Evolutionary conservation across 1,140 invertebrate genomes (phyloP), one percentile per base, ranked within the genome.

Genomic region (Anastatus disparis): DNA sequence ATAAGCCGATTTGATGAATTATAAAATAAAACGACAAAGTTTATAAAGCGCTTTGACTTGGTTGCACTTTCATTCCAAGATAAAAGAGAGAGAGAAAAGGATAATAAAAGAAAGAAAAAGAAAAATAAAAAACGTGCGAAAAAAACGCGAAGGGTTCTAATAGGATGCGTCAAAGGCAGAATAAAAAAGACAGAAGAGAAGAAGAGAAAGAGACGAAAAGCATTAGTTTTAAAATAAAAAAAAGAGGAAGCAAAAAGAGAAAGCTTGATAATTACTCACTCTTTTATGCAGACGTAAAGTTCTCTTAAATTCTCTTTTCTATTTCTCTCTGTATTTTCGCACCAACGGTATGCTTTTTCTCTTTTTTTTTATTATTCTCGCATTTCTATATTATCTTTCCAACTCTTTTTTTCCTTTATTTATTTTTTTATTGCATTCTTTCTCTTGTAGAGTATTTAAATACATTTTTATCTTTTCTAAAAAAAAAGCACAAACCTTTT

Each of bases 221-320:
- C n/a, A n/a, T n/a, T n/a, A n/a, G n/a, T n/a, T n/a, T n/a, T n/a
- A n/a, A n/a, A n/a, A n/a, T n/a, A n/a, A 35, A 35, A 15, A 58
- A 56, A 58, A 26, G 20, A 58, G 15, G 35, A 40, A 12, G 20
- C 3, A 17, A 29, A 38, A 10, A 56, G 17, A 58, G 35, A 58
- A 58, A 58, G 22, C 20, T 24, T 42, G 35, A 24, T 58, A 58
- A 56, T 56, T 56, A 56, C 53, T 56, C 31, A 10, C n/a, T 26
- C 22, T 55, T 35, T 58, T n/a, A 58, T 40, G n/a, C 12, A 58
- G n/a, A n/a, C 15, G 3, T 2, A 38, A n/a, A 17, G 17, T 9
- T 58, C n/a, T n/a, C n/a, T n/a, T n/a, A n/a, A n/a, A n/a, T n/a
- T 2, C 17, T 10, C 35, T 40, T 15, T 26, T 40, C 12, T 9